Evolutionary conservation across 1,140 invertebrate species (phyloP).

Genomic region (Anastrepha ludens): DNA sequence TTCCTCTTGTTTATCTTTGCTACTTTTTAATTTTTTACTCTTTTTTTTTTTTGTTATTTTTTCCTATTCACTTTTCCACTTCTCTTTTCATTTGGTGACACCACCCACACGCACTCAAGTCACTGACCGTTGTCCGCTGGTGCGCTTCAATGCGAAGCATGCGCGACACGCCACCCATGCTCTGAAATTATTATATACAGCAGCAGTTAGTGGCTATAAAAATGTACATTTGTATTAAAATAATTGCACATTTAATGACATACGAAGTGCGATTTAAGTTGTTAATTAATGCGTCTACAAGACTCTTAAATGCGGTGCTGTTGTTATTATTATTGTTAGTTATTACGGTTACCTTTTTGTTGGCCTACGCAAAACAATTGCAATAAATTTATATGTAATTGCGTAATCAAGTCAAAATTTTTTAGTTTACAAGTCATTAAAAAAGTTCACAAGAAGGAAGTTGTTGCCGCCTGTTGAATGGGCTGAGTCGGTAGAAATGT

Average conservation of each 20-base stretch:
- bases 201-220: not conserved
- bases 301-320: not conserved
- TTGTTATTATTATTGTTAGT: not conserved
- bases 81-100: not conserved
- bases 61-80: not conserved
- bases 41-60: not conserved
- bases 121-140: slow-evolving; percentile 13
- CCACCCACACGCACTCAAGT: not conserved
- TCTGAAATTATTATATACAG: not conserved
- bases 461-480: not conserved
- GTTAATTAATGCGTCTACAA: slow-evolving; percentile 32
- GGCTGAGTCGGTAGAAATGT: not conserved
- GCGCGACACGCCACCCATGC: not conserved
- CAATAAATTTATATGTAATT: slow-evolving; percentile 36
- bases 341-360: not conserved
- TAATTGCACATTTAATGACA: slow-evolving; percentile 30
- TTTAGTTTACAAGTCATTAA: slow-evolving; percentile 29
- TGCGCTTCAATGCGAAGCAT: not conserved
- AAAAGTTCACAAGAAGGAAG: not conserved
- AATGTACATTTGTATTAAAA: not conserved
- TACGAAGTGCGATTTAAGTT: slow-evolving; percentile 22
- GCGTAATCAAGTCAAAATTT: slow-evolving; percentile 11
- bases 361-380: not conserved
- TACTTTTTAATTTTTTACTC: not conserved
- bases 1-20: no score